Base-by-base conservation (phyloP, 2,888 invertebrate genomes). In the Anticlea derivata region DNA sequence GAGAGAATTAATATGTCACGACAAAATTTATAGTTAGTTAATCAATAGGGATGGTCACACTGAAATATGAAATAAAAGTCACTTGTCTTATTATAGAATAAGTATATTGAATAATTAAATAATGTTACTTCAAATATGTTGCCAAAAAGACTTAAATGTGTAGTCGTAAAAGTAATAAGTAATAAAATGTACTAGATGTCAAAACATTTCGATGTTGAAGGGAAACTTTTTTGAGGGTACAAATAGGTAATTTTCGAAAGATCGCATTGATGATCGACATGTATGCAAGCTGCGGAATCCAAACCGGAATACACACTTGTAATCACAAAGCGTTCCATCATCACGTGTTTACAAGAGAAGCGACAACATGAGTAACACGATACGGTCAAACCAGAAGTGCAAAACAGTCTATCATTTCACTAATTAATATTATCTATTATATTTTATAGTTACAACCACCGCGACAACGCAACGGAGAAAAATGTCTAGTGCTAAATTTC, bases 31-130 rank as follows among this genome's bases (percentile, higher is more conserved):
- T 4, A 17, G 4, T 3, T 17, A 4, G 17, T 17, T 3, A 17
- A 3, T 17, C 17, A 17, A 17, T 2, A 17, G 2, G 10, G 1
- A 1, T 1, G 17, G 20, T 8, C 1, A 1, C n/a, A 33, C 6
- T 33, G 2, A n/a, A 17, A 8, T 20, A 13, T 13, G 10, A 52
- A 89, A 88, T 86, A 70, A 88, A 89, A 89, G 81, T 70, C 74
- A 68, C 43, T 53, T 65, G 50, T 81, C 81, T 85, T 89, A 88
- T 80, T 87, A 85, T 88, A 88, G 88, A 84, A 90, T 90, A 90
- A 90, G 90, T 90, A 90, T 90, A 90, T 88, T 90, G 87, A 89
- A 90, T 90, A 89, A 85, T 90, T 88, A 90, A 90, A 90, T 90
- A 89, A 89, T 86, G 83, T 89, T 88, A 90, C 78, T 86, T 88